Base-by-base conservation (phyloP, 2,888 invertebrate genomes). In the Cylloceria caligata region DNA sequence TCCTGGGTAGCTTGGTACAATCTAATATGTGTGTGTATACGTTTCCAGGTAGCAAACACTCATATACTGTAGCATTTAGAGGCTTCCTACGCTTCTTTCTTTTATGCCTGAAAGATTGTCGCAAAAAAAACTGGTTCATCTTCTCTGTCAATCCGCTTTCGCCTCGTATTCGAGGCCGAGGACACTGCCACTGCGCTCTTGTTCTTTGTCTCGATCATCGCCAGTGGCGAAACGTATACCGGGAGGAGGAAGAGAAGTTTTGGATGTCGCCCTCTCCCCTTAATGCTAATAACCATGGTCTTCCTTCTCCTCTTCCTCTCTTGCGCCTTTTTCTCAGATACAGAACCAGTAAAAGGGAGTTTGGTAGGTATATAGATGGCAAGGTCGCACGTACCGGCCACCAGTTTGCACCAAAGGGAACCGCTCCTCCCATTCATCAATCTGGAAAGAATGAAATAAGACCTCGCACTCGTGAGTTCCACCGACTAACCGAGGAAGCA, bases 351-450 rank as follows among this genome's bases (percentile, higher is more conserved):
- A 69, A 76, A 81, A 72, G 57, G 72, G 62, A 72, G 49, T 68
- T 45, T 30, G 57, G 39, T 52, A 13, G 73, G 73, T 55, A 21
- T 67, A 75, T 19, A 64, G 75, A 71, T 75, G 67, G 81, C 84
- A 83, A 85, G 84, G 84, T 81, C 84, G 81, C 72, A 72, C 72
- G 67, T 74, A 75, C 75, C 55, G 71, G 71, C 71, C 67, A 60
- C 76, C 79, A 77, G 77, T 75, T 83, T 80, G 78, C 81, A 82
- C 81, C 82, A 83, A 84, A 85, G 82, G 84, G 80, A 80, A 81
- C 71, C 69, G 76, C 76, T 74, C 81, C 79, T 79, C 79, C 85
- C 85, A 85, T 85, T 85, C 85, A 85, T 84, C 85, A 85, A 84
- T 83, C 84, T 45, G 68, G 75, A 85, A 85, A 81, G 82, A 84